These are phyloP conservation scores for Arion vulgaris DNA, from an alignment of 1,140 invertebrate species.

Conservation along the genomic window DNA sequence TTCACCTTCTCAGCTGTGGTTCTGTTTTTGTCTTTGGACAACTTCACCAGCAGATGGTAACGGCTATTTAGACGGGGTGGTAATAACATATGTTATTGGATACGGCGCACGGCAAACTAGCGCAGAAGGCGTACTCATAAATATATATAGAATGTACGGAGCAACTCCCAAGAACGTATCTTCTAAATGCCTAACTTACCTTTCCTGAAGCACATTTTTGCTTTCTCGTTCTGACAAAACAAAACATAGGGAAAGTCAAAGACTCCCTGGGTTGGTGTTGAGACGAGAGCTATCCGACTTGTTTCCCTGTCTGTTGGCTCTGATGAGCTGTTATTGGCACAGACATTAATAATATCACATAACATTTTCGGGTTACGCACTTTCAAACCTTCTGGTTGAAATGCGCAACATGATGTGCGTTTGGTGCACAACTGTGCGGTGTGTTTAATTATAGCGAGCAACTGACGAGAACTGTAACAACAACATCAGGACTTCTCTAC, in stretches of 20 bases:
- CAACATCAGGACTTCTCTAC: background rate
- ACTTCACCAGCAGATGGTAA: constrained; percentile 3
- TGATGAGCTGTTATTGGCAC: constrained; percentile 4
- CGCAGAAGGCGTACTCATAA: constrained; percentile 1
- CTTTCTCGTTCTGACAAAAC: background rate
- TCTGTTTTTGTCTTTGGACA: background rate
- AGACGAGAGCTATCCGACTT: background rate
- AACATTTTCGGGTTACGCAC: constrained; percentile 7
- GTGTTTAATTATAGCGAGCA: background rate
- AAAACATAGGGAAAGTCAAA: constrained; percentile 7
- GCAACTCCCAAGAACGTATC: background rate
- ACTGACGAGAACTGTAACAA: background rate
- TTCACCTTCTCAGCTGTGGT: background rate
- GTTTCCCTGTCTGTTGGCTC: background rate
- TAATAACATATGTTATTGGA: background rate
- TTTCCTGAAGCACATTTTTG: background rate
- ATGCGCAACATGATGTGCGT: background rate
- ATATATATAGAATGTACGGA: background rate
- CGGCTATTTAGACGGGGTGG: constrained; percentile 4
- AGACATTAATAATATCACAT: background rate
- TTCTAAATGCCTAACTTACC: background rate
- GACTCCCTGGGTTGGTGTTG: background rate
- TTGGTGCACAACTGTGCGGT: background rate
- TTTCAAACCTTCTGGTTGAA: background rate
- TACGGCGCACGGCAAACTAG: constrained; percentile 1